A percentile compares a stretch with the other conserved stretches of the same genome.
Conservation (phyloP, 2,113 vertebrate genomes). For the Bubo bubo region DNA sequence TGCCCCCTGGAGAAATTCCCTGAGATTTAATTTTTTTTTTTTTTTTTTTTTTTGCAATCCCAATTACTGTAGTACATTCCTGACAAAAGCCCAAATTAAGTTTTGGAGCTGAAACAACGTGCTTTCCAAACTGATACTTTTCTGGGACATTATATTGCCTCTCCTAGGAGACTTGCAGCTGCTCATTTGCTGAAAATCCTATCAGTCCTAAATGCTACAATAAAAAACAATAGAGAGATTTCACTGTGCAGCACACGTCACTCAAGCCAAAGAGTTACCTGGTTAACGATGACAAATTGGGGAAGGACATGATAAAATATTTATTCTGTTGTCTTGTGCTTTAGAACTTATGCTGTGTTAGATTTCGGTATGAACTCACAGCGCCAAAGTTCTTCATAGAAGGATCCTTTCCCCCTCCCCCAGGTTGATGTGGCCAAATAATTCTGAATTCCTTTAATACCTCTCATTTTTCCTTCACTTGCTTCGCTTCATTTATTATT, state of each 20-base stretch:
- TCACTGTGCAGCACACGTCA: background rate
- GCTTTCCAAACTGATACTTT: background rate
- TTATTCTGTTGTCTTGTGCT: background rate
- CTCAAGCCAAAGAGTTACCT: background rate
- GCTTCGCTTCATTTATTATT: background rate
- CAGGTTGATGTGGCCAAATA: background rate
- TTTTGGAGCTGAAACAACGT: background rate
- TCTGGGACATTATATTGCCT: background rate
- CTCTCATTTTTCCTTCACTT: background rate
- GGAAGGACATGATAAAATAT: background rate
- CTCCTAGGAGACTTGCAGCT: background rate
- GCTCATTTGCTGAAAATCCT: background rate
- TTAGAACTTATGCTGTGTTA: background rate
- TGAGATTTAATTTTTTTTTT: background rate
- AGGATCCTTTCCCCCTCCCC: background rate
- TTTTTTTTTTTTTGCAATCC: background rate
- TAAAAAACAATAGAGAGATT: background rate
- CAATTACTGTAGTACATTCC: background rate
- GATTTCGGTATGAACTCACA: background rate
- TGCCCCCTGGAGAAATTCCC: background rate
- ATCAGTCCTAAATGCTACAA: background rate
- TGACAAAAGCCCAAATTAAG: background rate
- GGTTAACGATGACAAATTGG: background rate
- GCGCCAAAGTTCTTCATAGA: background rate
- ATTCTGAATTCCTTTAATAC: background rate